Percentiles rank a stretch among this genome's conserved stretches.
Evolutionary conservation across 2,113 vertebrate species (phyloP).

Genomic region (Chaetodon auriga): DNA sequence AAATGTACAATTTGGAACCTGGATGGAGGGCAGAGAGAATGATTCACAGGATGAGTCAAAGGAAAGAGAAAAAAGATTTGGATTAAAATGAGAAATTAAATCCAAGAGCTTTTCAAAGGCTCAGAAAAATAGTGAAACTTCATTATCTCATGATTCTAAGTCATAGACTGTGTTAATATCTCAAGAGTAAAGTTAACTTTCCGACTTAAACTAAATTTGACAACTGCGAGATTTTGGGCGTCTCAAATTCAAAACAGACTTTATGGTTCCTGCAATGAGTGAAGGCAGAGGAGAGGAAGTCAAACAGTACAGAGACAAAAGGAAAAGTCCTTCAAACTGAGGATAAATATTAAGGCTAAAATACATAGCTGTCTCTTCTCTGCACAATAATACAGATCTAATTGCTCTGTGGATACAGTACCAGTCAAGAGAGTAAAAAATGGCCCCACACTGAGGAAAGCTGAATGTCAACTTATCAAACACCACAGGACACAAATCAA

Average conservation of each 20-base stretch:
- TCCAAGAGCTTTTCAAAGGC: constrained; percentile 33
- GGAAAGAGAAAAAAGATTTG: constrained; percentile 2
- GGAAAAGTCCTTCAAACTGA: background rate
- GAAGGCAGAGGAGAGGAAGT: background rate
- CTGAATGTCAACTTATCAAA: background rate
- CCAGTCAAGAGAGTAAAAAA: constrained; percentile 3
- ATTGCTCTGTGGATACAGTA: background rate
- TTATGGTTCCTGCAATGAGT: background rate
- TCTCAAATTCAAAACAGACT: background rate
- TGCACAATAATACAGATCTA: background rate
- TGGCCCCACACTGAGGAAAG: background rate
- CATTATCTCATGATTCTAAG: constrained; percentile 21
- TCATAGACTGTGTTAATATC: constrained; percentile 17
- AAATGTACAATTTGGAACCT: constrained; percentile 3
- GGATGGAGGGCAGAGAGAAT: constrained; percentile 27
- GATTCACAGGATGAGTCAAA: constrained; percentile 38
- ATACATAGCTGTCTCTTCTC: background rate
- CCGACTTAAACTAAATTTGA: background rate
- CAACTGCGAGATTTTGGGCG: background rate
- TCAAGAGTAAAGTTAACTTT: background rate
- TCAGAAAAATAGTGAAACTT: constrained; percentile 11
- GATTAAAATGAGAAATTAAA: constrained; percentile 28
- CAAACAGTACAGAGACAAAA: background rate
- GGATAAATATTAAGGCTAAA: background rate
- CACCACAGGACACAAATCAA: constrained; percentile 8